These are phyloP conservation scores for Caenorhabditis sp. DNA, from an alignment of 2,888 invertebrate species.

Conservation along the genomic window DNA sequence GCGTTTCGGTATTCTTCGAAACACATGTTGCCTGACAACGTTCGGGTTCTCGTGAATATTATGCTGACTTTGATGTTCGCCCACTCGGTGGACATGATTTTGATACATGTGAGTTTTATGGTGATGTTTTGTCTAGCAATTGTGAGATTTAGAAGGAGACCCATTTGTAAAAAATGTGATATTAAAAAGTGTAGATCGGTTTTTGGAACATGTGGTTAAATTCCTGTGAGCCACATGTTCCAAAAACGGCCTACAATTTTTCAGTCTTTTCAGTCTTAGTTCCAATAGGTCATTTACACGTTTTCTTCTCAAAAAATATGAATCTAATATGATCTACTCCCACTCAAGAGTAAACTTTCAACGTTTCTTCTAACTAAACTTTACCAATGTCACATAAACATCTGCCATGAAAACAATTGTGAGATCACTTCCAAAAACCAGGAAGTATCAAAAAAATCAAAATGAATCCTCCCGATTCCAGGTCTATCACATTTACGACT, in stretches of 20 bases:
- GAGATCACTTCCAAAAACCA: too few species aligned
- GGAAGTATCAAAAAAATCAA: background rate
- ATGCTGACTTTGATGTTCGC: constrained; percentile 47
- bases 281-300: too few species aligned
- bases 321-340: background rate
- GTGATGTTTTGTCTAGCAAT: background rate
- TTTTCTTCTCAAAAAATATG: too few species aligned
- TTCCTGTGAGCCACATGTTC: too few species aligned
- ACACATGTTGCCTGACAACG: constrained; percentile 43
- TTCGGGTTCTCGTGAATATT: constrained; percentile 42
- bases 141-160: too few species aligned
- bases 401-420: too few species aligned
- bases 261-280: too few species aligned
- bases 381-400: too few species aligned
- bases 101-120: constrained; percentile 37
- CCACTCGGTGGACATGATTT: constrained; percentile 47
- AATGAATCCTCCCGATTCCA: background rate
- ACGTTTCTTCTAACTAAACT: too few species aligned
- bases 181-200: too few species aligned
- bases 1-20: constrained; percentile 21
- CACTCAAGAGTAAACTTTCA: background rate
- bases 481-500: constrained; percentile 42
- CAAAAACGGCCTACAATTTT: background rate
- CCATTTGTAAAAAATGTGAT: too few species aligned
- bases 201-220: too few species aligned